A percentile compares a stretch with the other conserved stretches of the same genome.
phyloP scores from a whole-genome alignment of 2,797 vertebrate genomes.

The Hipposideros larvatus region DNA sequence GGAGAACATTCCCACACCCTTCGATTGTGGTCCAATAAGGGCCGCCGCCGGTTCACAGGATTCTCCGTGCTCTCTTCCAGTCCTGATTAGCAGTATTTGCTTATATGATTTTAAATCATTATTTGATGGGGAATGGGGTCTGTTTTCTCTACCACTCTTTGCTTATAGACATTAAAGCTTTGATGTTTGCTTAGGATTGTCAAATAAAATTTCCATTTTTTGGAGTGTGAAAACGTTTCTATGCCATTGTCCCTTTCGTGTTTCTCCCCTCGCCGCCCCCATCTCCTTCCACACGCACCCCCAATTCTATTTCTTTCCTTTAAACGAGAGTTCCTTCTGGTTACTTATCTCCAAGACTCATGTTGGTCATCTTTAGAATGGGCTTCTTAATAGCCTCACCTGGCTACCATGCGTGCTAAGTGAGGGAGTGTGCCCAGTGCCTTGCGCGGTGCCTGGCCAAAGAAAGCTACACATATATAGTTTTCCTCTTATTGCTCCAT shows the following conservation, averaged over 20 bases:
- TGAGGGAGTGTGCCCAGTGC: accelerated
- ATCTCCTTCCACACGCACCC: accelerated
- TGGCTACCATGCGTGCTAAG: accelerated
- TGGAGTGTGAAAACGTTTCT: background rate
- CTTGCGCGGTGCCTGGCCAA: background rate
- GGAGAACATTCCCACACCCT: background rate
- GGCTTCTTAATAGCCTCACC: accelerated
- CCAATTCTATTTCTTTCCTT: background rate
- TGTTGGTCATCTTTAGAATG: background rate
- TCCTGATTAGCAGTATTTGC: background rate
- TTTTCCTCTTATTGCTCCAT: no score
- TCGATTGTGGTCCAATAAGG: background rate
- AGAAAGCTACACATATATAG: background rate
- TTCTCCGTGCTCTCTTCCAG: accelerated
- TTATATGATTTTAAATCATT: background rate
- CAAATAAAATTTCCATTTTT: background rate
- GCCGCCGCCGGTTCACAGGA: accelerated
- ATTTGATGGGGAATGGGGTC: accelerated
- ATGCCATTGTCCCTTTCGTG: accelerated
- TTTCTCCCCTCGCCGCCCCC: no score
- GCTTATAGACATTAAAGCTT: background rate
- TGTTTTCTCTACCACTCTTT: background rate
- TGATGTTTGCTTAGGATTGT: background rate
- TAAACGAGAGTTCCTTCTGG: background rate
- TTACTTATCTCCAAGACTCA: background rate